Evolutionary conservation across 1,140 invertebrate genomes (phyloP).

Genomic region (Limonius californicus): DNA sequence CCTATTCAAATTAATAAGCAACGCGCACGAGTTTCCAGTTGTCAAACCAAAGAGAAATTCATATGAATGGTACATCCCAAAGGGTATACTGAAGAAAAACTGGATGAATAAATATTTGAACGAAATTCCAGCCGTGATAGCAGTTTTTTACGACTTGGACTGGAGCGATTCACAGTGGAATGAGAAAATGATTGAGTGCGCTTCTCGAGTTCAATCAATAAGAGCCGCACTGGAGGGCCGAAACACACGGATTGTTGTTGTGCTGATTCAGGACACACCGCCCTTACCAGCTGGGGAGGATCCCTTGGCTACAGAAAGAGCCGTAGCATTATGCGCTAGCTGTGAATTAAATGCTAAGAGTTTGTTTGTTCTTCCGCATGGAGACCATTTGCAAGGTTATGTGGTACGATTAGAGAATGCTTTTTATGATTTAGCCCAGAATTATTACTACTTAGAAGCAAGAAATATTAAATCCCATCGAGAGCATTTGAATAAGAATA

Average conservation of each 20-base stretch:
- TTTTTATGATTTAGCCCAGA: slow-evolving; percentile 88
- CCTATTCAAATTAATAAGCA: slow-evolving; percentile 74
- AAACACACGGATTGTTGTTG: slow-evolving; percentile 81
- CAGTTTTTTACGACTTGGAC: slow-evolving; percentile 94
- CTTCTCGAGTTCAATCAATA: slow-evolving; percentile 77
- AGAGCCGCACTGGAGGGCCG: slow-evolving; percentile 65
- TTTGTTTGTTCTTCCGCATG: slow-evolving; percentile 83
- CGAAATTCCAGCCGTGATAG: slow-evolving; percentile 86
- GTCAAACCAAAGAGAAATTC: slow-evolving; percentile 87
- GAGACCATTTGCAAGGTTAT: slow-evolving; percentile 81
- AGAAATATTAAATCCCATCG: slow-evolving; percentile 81
- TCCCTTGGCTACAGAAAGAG: slow-evolving; percentile 79
- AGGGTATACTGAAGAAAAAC: slow-evolving; percentile 91
- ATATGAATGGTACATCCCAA: slow-evolving; percentile 95
- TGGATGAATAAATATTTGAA: slow-evolving; percentile 95
- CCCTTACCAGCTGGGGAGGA: slow-evolving; percentile 80
- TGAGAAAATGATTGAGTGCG: slow-evolving; percentile 91
- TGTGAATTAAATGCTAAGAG: slow-evolving; percentile 91
- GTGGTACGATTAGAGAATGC: slow-evolving; percentile 80
- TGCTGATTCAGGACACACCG: slow-evolving; percentile 79
- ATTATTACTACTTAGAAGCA: slow-evolving; percentile 88
- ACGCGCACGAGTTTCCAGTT: slow-evolving; percentile 82
- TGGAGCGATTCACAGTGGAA: slow-evolving; percentile 94
- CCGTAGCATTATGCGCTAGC: slow-evolving; percentile 79
- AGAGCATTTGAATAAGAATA: slow-evolving; percentile 88